Evolutionary conservation across 2,113 vertebrate genomes (phyloP).

Genomic region (Atrichornis clamosus): DNA sequence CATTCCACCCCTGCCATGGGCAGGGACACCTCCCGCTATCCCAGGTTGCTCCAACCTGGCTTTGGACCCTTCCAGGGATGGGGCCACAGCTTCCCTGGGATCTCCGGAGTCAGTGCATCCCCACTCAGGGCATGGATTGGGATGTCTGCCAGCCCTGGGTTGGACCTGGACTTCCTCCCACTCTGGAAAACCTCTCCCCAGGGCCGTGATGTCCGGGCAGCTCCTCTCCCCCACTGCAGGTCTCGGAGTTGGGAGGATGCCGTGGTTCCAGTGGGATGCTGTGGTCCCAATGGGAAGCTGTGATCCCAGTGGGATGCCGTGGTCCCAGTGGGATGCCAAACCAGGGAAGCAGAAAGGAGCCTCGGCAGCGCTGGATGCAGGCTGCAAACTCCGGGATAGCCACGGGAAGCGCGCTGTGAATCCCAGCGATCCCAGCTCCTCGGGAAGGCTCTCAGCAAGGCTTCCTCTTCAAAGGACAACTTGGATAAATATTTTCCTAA

Average conservation of each 20-base stretch:
- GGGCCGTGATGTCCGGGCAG: fast-evolving
- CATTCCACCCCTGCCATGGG: not conserved
- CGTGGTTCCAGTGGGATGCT: not conserved
- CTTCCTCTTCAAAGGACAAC: not conserved
- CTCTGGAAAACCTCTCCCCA: not conserved
- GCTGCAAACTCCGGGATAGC: too few relatives aligned
- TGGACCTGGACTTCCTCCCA: not conserved
- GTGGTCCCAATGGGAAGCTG: too few relatives aligned
- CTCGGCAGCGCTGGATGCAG: fast-evolving
- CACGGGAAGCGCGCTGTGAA: fast-evolving
- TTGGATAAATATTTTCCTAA: constrained; percentile 30
- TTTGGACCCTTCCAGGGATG: not conserved
- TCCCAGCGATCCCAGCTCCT: not conserved
- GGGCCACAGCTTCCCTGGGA: not conserved
- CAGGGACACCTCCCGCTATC: not conserved
- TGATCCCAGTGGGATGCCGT: not conserved
- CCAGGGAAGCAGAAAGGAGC: not conserved
- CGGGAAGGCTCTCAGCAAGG: not conserved
- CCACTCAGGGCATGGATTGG: not conserved
- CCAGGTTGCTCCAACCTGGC: not conserved
- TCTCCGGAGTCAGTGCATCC: not conserved
- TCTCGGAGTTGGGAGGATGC: not conserved
- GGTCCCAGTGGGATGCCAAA: not conserved
- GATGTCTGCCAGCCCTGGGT: not conserved
- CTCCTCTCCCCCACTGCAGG: not conserved